phyloP scores from a whole-genome alignment of 1,140 invertebrate species.

The Saccostrea cuccullata region DNA sequence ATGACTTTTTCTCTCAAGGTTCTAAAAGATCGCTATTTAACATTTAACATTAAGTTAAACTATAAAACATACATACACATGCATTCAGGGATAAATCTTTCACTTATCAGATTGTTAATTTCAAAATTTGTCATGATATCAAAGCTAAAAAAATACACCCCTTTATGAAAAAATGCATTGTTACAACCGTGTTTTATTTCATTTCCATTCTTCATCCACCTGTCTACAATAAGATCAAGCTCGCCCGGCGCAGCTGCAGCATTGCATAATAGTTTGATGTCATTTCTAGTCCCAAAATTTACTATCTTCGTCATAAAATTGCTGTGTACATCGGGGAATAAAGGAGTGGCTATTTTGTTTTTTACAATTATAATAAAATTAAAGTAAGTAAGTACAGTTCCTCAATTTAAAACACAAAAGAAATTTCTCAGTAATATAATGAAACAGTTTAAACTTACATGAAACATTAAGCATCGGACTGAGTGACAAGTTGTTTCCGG shows the following conservation, averaged over 20 bases:
- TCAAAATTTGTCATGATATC: too few relatives aligned
- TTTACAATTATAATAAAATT: background rate
- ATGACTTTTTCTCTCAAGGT: too few relatives aligned
- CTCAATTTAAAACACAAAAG: too few relatives aligned
- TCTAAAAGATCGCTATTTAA: too few relatives aligned
- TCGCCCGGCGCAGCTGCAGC: background rate
- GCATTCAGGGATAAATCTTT: too few relatives aligned
- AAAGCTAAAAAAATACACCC: too few relatives aligned
- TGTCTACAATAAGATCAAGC: background rate
- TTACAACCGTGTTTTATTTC: background rate
- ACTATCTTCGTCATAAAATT: background rate
- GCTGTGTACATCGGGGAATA: background rate
- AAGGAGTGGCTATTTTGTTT: background rate
- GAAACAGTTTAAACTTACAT: background rate
- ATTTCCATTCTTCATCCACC: background rate
- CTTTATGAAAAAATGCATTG: too few relatives aligned
- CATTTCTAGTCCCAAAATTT: background rate
- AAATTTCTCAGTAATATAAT: background rate
- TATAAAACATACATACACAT: too few relatives aligned
- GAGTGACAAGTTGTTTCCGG: background rate
- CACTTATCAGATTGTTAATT: too few relatives aligned
- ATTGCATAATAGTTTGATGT: background rate
- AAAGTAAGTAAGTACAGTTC: too few relatives aligned
- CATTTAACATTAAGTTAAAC: too few relatives aligned
- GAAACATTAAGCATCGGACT: background rate